These are phyloP conservation scores for Psittacula echo DNA, from an alignment of 2,797 vertebrate genomes.

Conservation along the genomic window DNA sequence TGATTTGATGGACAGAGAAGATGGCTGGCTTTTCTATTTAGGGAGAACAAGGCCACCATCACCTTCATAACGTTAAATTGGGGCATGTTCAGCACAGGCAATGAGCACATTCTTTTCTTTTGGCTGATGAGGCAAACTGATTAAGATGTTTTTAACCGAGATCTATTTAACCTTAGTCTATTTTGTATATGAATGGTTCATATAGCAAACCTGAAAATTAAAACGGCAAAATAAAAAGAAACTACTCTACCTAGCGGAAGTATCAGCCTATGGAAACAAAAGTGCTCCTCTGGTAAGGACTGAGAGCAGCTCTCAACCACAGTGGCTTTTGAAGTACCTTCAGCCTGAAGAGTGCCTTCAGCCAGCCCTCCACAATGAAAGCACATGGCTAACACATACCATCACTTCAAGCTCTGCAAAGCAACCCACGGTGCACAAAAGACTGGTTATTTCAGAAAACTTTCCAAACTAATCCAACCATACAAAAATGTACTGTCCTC, in stretches of 20 bases:
- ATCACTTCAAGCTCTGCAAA: not conserved
- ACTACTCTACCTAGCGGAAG: not conserved
- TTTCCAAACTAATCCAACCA: slow-evolving; percentile 27
- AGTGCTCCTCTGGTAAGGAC: not conserved
- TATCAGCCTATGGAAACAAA: not conserved
- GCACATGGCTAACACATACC: not conserved
- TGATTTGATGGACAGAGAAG: not conserved
- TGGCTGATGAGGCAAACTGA: not conserved
- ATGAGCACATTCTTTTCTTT: not conserved
- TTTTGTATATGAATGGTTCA: not conserved
- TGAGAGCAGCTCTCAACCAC: not conserved
- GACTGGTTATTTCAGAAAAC: slow-evolving; percentile 42
- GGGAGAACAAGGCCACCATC: not conserved
- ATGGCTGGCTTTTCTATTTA: not conserved
- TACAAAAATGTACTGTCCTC: slow-evolving; percentile 38
- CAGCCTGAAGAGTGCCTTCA: not conserved
- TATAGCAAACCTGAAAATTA: not conserved
- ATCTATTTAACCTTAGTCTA: not conserved
- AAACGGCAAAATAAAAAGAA: not conserved
- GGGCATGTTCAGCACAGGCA: not conserved
- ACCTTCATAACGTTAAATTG: not conserved
- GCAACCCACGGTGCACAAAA: slow-evolving; percentile 2
- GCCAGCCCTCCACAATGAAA: not conserved
- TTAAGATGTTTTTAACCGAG: not conserved
- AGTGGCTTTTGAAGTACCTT: not conserved